These are phyloP conservation scores for Eulithis prunata DNA, from an alignment of 2,888 invertebrate species.

Conservation along the genomic window DNA sequence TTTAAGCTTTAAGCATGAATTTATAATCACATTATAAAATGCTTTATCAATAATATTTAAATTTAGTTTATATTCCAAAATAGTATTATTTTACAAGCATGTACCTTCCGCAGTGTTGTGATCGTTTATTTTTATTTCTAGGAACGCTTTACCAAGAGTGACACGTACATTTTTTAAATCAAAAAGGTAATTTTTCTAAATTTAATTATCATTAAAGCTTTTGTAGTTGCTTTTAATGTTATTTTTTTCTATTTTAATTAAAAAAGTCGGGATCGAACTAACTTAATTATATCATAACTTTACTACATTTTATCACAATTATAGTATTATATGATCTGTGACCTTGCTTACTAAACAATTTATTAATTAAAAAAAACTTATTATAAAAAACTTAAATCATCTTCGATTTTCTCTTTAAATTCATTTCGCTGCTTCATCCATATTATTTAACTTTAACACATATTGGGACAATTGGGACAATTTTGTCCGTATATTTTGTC, in stretches of 20 bases:
- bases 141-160: constrained; percentile 90
- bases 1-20: constrained; percentile 30
- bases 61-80: constrained; percentile 4
- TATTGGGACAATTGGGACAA: too few species aligned
- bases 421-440: too few species aligned
- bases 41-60: neutral
- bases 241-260: neutral
- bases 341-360: too few species aligned
- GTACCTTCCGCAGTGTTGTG: constrained; percentile 66
- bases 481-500: too few species aligned
- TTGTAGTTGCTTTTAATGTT: constrained; percentile 21
- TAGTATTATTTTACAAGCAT: constrained; percentile 53
- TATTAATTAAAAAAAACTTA: too few species aligned
- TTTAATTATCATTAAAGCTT: constrained; percentile 43
- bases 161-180: constrained; percentile 94
- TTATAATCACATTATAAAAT: constrained; percentile 1
- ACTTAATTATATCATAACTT: neutral
- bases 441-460: constrained; percentile 50
- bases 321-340: too few species aligned
- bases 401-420: too few species aligned
- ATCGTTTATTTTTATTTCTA: constrained; percentile 85
- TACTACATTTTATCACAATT: too few species aligned
- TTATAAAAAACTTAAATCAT: too few species aligned
- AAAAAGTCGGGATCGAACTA: too few species aligned
- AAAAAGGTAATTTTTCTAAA: constrained; percentile 69